A percentile compares a stretch with the other conserved stretches of the same genome.
Evolutionary conservation across 2,888 invertebrate genomes (phyloP).

Genomic region (Sinentomon sp.): DNA sequence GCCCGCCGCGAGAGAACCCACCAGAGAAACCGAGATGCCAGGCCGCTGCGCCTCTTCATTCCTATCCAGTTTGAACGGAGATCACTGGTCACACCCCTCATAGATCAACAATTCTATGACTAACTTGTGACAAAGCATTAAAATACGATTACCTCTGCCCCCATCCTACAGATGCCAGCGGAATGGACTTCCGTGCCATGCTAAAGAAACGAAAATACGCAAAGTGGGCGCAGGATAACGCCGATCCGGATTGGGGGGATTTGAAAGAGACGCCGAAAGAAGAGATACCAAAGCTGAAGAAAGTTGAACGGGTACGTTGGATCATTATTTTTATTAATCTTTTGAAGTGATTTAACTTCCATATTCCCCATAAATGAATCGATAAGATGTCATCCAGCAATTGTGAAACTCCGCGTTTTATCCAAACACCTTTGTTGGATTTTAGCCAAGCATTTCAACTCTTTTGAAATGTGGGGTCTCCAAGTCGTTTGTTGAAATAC

Average conservation of each 20-base stretch:
- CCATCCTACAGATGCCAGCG: conserved; percentile 47
- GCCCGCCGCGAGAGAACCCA: too few relatives aligned
- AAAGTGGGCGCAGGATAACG: conserved; percentile 72
- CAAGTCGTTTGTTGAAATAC: too few relatives aligned
- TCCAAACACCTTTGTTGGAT: neutral
- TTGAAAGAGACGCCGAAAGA: conserved; percentile 75
- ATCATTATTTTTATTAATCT: neutral
- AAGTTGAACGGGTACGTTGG: conserved; percentile 73
- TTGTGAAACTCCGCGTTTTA: neutral
- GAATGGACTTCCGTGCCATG: conserved; percentile 97
- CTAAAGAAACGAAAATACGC: conserved; percentile 85
- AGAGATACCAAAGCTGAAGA: conserved; percentile 47
- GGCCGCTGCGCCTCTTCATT: too few relatives aligned
- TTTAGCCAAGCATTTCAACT: neutral
- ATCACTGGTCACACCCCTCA: too few relatives aligned
- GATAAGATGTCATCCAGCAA: neutral
- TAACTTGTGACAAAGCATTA: too few relatives aligned
- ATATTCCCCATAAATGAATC: neutral
- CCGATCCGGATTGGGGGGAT: conserved; percentile 75
- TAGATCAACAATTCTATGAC: too few relatives aligned
- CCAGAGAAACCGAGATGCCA: too few relatives aligned
- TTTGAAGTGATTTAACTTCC: conserved; percentile 2
- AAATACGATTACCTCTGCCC: too few relatives aligned
- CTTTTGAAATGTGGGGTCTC: too few relatives aligned
- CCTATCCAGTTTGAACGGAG: too few relatives aligned